phyloP scores from a whole-genome alignment of 2,113 vertebrate genomes.

The Piprites chloris region DNA sequence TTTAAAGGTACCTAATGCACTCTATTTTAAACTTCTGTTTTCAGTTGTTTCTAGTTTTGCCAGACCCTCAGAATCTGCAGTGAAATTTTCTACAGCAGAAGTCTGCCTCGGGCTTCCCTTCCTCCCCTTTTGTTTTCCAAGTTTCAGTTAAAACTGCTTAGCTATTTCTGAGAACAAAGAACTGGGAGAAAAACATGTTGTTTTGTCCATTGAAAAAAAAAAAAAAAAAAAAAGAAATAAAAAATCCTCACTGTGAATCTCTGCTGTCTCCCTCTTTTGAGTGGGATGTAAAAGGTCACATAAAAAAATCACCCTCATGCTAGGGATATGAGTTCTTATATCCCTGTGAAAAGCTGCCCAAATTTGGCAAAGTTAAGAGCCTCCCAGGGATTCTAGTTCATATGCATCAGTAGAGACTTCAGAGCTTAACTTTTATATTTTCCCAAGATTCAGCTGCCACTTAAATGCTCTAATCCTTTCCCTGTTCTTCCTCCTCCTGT shows the following conservation, averaged over 20 bases:
- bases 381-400: constrained; percentile 47
- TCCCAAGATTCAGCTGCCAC: constrained; percentile 46
- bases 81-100: constrained; percentile 49
- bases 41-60: constrained; percentile 31
- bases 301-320: background rate
- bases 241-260: background rate
- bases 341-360: constrained; percentile 30
- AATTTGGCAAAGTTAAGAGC: constrained; percentile 54
- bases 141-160: constrained; percentile 56
- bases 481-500: background rate
- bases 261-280: background rate
- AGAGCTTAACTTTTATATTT: constrained; percentile 51
- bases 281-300: constrained; percentile 7
- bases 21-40: constrained; percentile 30
- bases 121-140: constrained; percentile 35
- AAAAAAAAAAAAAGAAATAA: background rate
- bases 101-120: constrained; percentile 57
- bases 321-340: background rate
- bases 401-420: constrained; percentile 57
- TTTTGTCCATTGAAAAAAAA: constrained; percentile 6
- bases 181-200: constrained; percentile 32
- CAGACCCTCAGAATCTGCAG: background rate
- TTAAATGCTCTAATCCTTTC: constrained; percentile 21
- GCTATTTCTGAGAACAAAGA: constrained; percentile 51
- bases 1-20: background rate